These are phyloP conservation scores for Indri indri DNA, from an alignment of 2,113 vertebrate genomes.

Conservation along the genomic window DNA sequence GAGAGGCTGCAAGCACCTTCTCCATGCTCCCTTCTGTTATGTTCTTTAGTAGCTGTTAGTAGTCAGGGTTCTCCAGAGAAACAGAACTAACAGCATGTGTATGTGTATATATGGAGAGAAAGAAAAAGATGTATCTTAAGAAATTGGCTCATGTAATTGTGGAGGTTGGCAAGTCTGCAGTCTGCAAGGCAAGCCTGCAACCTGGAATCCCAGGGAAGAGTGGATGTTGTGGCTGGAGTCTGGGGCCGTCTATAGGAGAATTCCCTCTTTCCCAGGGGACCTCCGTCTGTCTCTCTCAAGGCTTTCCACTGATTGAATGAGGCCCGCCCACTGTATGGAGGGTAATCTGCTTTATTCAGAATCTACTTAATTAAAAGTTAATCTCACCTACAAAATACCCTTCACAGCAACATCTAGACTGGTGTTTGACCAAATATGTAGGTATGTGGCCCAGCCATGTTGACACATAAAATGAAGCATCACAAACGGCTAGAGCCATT, in stretches of 20 bases:
- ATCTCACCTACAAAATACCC: neutral
- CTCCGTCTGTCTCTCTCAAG: neutral
- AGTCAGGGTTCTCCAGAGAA: neutral
- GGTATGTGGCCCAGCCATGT: neutral
- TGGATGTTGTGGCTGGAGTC: neutral
- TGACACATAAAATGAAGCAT: neutral
- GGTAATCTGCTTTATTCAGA: neutral
- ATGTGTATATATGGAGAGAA: neutral
- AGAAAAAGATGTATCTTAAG: neutral
- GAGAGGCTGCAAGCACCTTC: neutral
- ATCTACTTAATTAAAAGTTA: neutral
- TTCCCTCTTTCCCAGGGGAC: neutral
- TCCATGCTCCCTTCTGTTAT: fast-evolving
- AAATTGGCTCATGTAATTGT: fast-evolving
- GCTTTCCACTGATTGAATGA: neutral
- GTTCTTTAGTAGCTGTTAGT: fast-evolving
- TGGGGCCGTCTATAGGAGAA: fast-evolving
- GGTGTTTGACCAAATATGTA: neutral
- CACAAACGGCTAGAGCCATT: neutral
- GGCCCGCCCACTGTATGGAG: neutral
- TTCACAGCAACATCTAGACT: neutral
- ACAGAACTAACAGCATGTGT: fast-evolving
- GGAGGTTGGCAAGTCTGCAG: neutral
- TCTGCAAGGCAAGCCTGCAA: neutral
- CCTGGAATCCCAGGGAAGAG: fast-evolving